A percentile compares a stretch with the other conserved stretches of the same genome.
phyloP scores from a whole-genome alignment of 1,140 invertebrate species.

The Drosophila sproati region DNA sequence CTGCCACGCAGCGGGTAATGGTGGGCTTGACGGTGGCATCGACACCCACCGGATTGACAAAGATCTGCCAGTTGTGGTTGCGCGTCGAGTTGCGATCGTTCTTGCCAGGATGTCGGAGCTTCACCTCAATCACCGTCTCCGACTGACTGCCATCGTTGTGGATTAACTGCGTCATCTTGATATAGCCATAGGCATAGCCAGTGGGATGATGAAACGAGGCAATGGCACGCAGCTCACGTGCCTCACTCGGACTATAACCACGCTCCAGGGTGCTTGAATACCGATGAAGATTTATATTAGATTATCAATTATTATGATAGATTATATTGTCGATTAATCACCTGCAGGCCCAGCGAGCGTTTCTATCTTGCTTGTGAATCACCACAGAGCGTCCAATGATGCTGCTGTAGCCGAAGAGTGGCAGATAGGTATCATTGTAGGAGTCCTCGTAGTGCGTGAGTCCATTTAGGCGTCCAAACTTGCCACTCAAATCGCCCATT shows the following conservation, averaged over 20 bases:
- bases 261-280: conserved; percentile 90
- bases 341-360: conserved; percentile 91
- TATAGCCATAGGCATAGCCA: conserved; percentile 94
- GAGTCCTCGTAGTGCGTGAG: conserved; percentile 86
- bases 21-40: conserved; percentile 94
- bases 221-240: conserved; percentile 93
- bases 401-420: conserved; percentile 92
- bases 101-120: conserved; percentile 92
- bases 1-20: conserved; percentile 93
- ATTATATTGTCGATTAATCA: neutral
- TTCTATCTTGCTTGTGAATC: conserved; percentile 89
- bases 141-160: conserved; percentile 94
- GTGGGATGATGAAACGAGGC: conserved; percentile 96
- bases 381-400: conserved; percentile 94
- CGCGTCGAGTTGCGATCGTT: conserved; percentile 93
- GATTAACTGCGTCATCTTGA: conserved; percentile 94
- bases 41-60: conserved; percentile 96
- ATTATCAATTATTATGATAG: neutral
- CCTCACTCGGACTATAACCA: conserved; percentile 94
- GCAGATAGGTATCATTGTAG: conserved; percentile 93
- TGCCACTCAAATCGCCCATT: conserved; percentile 95
- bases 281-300: neutral
- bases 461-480: conserved; percentile 91
- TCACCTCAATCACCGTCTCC: conserved; percentile 95
- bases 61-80: conserved; percentile 96